Conservation (phyloP, 1,140 invertebrate genomes). For the Oncopodura yosiiana region DNA sequence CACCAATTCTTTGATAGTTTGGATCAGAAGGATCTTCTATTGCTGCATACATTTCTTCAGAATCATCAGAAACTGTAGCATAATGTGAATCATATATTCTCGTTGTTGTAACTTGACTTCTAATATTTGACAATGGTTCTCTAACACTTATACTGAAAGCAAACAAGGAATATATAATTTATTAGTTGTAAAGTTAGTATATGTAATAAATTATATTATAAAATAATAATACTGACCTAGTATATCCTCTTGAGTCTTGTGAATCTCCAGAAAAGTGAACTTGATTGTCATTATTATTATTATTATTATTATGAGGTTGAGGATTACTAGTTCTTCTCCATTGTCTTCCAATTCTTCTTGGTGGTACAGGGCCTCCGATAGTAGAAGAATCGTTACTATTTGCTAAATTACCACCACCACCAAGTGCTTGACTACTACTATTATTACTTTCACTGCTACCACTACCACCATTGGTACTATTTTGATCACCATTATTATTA, state of each 20-base stretch:
- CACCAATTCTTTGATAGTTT: conserved; percentile 30
- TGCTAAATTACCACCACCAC: neutral
- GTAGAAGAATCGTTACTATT: neutral
- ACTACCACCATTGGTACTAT: neutral
- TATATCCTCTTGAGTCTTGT: conserved; percentile 34
- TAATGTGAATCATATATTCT: conserved; percentile 31
- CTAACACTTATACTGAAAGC: conserved; percentile 32
- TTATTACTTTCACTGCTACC: neutral
- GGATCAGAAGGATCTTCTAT: conserved; percentile 34
- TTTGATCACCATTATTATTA: conserved; percentile 3
- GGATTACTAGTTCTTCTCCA: conserved; percentile 28
- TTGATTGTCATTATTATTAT: conserved; percentile 18
- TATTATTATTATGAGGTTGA: conserved; percentile 18
- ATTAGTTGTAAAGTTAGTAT: too few species aligned
- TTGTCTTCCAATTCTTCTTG: conserved; percentile 24
- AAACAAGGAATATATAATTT: too few species aligned
- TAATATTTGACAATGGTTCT: conserved; percentile 32
- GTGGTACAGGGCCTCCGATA: conserved; percentile 22
- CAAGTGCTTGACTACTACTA: neutral
- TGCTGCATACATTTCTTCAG: conserved; percentile 35
- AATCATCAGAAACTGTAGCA: conserved; percentile 34
- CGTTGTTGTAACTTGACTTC: conserved; percentile 20
- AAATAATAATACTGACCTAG: too few species aligned
- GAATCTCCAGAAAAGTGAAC: conserved; percentile 34
- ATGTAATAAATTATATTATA: too few species aligned